These are phyloP conservation scores for Aspidapion aeneum DNA, from an alignment of 2,888 invertebrate genomes.

Conservation along the genomic window DNA sequence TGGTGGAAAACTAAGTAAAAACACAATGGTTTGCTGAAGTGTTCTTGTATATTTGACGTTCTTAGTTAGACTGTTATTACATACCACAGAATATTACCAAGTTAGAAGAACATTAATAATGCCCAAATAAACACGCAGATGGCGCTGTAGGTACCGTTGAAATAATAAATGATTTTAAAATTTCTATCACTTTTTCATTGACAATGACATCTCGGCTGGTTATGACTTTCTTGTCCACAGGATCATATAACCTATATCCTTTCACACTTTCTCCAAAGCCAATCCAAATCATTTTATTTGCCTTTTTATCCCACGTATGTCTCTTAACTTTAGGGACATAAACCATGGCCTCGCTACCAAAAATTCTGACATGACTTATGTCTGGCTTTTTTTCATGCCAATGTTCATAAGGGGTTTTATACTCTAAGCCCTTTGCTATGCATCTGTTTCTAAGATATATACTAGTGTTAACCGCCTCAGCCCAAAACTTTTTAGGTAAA, in stretches of 20 bases:
- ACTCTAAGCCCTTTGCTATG: conserved; percentile 18
- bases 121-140: no score
- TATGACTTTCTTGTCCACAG: background rate
- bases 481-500: background rate
- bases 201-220: background rate
- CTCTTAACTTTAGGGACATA: background rate
- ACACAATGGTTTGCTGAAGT: no score
- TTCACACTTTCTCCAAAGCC: background rate
- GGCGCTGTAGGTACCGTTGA: no score
- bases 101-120: no score
- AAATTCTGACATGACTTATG: conserved; percentile 19
- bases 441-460: conserved; percentile 21
- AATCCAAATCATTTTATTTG: background rate
- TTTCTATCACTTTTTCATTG: background rate
- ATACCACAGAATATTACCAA: no score
- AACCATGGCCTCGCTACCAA: conserved; percentile 22
- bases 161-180: no score
- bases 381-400: conserved; percentile 34
- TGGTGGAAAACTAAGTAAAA: no score
- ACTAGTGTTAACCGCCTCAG: conserved; percentile 4
- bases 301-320: background rate
- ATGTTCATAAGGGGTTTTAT: conserved; percentile 27
- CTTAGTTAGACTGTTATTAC: no score
- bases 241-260: background rate
- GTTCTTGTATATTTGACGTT: no score